phyloP scores from a whole-genome alignment of 1,140 invertebrate species.

The Frieseomelitta varia region DNA sequence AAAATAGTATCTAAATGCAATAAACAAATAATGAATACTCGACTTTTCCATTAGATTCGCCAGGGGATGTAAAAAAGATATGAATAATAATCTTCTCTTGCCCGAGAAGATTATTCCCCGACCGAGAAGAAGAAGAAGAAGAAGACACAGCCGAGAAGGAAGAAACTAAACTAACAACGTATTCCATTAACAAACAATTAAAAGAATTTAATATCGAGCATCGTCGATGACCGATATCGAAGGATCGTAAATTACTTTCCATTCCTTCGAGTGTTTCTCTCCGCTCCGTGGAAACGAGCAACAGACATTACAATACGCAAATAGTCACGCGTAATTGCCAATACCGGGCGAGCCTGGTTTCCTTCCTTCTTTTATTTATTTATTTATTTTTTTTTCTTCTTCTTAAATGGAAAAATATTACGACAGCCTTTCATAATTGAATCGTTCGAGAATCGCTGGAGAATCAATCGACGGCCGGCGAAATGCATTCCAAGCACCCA shows the following conservation, averaged over 20 bases:
- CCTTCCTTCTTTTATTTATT: no score
- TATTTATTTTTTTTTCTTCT: no score
- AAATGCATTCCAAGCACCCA: neutral
- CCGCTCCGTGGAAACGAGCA: neutral
- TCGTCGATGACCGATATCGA: constrained; percentile 18
- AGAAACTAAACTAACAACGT: constrained; percentile 19
- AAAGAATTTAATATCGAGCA: constrained; percentile 45
- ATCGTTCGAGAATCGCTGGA: constrained; percentile 5
- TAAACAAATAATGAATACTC: neutral
- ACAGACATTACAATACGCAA: constrained; percentile 26
- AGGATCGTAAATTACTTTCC: constrained; percentile 33
- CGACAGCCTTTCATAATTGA: constrained; percentile 18
- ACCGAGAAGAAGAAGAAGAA: neutral
- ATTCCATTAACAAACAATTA: constrained; percentile 72
- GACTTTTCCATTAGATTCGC: constrained; percentile 50
- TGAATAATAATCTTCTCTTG: constrained; percentile 74
- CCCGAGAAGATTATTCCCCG: neutral
- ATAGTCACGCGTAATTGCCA: constrained; percentile 33
- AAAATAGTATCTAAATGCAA: no score
- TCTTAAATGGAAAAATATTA: constrained; percentile 37
- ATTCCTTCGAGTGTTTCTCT: constrained; percentile 14
- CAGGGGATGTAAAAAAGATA: constrained; percentile 64
- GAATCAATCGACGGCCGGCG: neutral
- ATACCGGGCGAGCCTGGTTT: neutral
- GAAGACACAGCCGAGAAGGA: constrained; percentile 10